phyloP scores from a whole-genome alignment of 2,113 vertebrate genomes.

The Hipposideros armiger region DNA sequence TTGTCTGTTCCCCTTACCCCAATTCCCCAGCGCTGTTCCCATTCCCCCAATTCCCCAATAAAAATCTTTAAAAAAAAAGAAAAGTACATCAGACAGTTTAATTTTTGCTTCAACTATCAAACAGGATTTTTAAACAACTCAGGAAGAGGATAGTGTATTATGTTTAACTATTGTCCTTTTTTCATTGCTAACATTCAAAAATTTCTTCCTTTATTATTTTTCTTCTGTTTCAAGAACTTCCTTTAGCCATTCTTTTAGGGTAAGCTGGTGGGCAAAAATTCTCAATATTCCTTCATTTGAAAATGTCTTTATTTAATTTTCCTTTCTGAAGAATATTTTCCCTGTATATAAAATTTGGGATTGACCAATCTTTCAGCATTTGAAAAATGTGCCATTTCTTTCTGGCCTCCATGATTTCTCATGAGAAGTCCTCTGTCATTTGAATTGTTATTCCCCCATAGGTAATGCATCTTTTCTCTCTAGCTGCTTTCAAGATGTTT shows the following conservation, averaged over 20 bases:
- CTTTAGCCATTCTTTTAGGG: not conserved
- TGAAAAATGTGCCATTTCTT: not conserved
- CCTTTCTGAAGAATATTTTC: not conserved
- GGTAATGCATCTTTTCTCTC: not conserved
- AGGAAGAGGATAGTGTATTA: not conserved
- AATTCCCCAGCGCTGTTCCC: too few relatives aligned
- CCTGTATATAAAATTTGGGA: not conserved
- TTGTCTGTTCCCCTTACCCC: too few relatives aligned
- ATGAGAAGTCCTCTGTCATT: not conserved
- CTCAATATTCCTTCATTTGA: constrained; percentile 17
- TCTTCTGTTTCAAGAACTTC: not conserved
- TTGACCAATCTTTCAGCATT: not conserved
- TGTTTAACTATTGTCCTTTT: not conserved
- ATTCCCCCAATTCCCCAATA: too few relatives aligned
- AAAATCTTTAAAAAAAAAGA: not conserved
- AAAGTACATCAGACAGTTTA: not conserved
- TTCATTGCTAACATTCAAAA: not conserved
- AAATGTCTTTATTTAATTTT: not conserved
- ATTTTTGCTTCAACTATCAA: not conserved
- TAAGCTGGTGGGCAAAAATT: not conserved
- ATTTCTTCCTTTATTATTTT: not conserved
- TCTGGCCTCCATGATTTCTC: not conserved
- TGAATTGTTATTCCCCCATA: not conserved
- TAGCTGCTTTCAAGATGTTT: not conserved
- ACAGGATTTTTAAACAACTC: not conserved